Conservation (phyloP, 1,140 invertebrate species). For the Bombyx mori region ASM3026992v2 NC_085121.1:10891501-10892000, state of each 20-base stretch:
- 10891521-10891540: slow-evolving; percentile 41
- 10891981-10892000: neutral
- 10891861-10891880: neutral
- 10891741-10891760: too few species aligned
- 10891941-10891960: slow-evolving; percentile 10
- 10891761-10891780: too few species aligned
- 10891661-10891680: too few species aligned
- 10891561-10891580: slow-evolving; percentile 2
- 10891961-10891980: neutral
- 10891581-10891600: neutral
- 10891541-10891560: slow-evolving; percentile 28
- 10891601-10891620: neutral
- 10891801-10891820: too few species aligned
- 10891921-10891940: slow-evolving; percentile 30
- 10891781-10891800: too few species aligned
- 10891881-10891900: slow-evolving; percentile 37
- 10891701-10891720: too few species aligned
- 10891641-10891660: too few species aligned
- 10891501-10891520: slow-evolving; percentile 67
- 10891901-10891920: slow-evolving; percentile 60
- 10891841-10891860: neutral
- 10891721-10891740: too few species aligned
- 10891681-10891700: too few species aligned
- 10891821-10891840: too few species aligned
- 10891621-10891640: too few species aligned